Conservation (phyloP, 2,888 invertebrate genomes). For the Epsilonema sp. region DNA sequence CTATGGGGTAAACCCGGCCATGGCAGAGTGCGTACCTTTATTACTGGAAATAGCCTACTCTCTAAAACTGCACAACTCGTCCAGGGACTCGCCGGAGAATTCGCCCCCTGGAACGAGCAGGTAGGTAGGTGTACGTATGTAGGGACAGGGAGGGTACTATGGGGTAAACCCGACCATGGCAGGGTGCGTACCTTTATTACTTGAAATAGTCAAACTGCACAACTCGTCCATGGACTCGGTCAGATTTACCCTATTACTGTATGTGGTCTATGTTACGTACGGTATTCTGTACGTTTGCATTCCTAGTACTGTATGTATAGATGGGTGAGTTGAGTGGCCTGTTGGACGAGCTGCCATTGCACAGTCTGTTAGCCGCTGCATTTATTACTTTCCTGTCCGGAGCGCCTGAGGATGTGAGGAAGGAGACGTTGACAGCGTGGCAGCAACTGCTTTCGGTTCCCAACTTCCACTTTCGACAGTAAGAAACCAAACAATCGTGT, state of each 20-base stretch:
- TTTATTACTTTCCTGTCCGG: slow-evolving; percentile 54
- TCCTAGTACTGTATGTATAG: too few relatives aligned
- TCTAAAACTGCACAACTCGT: slow-evolving; percentile 63
- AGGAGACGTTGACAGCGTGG: slow-evolving; percentile 36
- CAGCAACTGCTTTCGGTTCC: slow-evolving; percentile 23
- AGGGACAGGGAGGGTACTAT: too few relatives aligned
- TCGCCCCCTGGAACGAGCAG: slow-evolving; percentile 61
- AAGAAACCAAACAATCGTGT: too few relatives aligned
- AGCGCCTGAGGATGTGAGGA: slow-evolving; percentile 48
- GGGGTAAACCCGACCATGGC: too few relatives aligned
- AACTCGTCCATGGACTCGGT: slow-evolving; percentile 62
- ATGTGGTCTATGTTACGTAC: too few relatives aligned
- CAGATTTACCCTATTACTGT: too few relatives aligned
- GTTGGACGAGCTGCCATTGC: slow-evolving; percentile 33
- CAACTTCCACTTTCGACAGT: slow-evolving; percentile 38
- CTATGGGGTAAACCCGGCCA: too few relatives aligned
- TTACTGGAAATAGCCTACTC: too few relatives aligned
- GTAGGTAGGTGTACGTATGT: slow-evolving; percentile 36
- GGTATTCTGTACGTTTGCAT: too few relatives aligned
- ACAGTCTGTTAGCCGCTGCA: slow-evolving; percentile 51
- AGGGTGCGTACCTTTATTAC: too few relatives aligned
- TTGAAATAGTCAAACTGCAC: too few relatives aligned
- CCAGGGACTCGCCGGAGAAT: slow-evolving; percentile 67
- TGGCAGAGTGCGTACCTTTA: too few relatives aligned
- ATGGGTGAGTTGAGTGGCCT: slow-evolving; percentile 13